Evolutionary conservation across 1,140 invertebrate genomes (phyloP), one percentile per base, ranked within the genome.

Genomic region (Drosophila subobscura): DNA sequence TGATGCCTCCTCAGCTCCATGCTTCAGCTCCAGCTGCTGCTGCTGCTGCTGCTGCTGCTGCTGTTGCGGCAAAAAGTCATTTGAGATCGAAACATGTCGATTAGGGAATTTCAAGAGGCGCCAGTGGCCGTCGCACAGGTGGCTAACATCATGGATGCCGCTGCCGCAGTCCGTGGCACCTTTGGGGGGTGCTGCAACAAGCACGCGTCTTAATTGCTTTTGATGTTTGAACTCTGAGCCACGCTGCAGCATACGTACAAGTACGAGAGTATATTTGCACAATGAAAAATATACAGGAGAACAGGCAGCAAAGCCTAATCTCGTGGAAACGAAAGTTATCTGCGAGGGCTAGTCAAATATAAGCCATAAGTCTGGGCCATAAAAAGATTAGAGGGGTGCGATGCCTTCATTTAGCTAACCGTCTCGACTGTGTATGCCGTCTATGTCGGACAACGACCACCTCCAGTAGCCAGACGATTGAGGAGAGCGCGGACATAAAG

Each of bases 171-270:
- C 33, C 65, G 64, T 64, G 47, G 68, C 85, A 85, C 77, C 79
- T 77, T 70, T 84, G 76, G 85, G 81, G 72, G 73, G 79, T 41
- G 53, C 53, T 51, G 47, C 84, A 61, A 63, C 76, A 71, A 81
- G 79, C 83, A 90, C 81, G 88, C 88, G 89, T 90, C 89, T 90
- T 90, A 90, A 90, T 90, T 90, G 89, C 89, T 80, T 90, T 89
- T 77, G 78, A 85, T 90, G 79, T 77, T 37, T 83, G 88, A 90
- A 90, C 89, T 90, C 88, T 90, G 79, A 81, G 83, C 88, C 78
- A 79, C 25, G 47, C 33, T 53, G 59, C 44, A 45, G 79, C 68
- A 12, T 12, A 33, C 60, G 75, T 68, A 68, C 57, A 64, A 79
- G 3, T 33, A 33, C 8, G 8, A 10, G 29, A 33, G 29, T 37